Base-by-base conservation (phyloP, 2,888 invertebrate species). In the Fissipunctia ypsillon region DNA sequence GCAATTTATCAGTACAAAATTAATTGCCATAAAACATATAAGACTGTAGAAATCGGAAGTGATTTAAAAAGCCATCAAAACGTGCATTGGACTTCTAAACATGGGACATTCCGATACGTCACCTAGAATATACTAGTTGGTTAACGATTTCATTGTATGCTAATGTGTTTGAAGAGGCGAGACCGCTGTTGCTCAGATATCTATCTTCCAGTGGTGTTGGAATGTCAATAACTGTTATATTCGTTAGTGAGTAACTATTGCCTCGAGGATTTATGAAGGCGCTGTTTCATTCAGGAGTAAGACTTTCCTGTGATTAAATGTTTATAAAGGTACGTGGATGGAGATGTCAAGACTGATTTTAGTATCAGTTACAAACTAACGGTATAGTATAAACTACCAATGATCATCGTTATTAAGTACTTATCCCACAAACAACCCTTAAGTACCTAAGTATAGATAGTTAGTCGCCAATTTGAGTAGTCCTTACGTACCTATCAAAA, bases 91-190 rank as follows among this genome's bases (percentile, higher is more conserved):
- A 84, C 73, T 72, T 70, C 38, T 66, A 74, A 80, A 68, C 61
- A 65, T 52, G 56, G 38, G 22, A 52, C 78, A 74, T 81, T 74
- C 78, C 82, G 45, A 78, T 80, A 80, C 76, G 81, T 84, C 81
- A 85, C 59, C 54, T 76, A 78, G 67, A 74, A 84, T 70, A 80
- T 74, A 82, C 67, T 43, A 50, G 76, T 71, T 75, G 78, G 68
- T 74, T 85, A 82, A 85, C 79, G 78, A 83, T 79, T 77, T 82
- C 87, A 89, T 89, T 90, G 89, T 90, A 89, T 89, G 89, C 74
- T 87, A 89, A 89, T 89, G 68, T 61, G 65, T 76, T 79, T 74
- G 73, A 57, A 77, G 70, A 82, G 72, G 65, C 70, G 69, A 73
- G 76, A 78, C 72, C 78, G 60, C 35, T 67, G 71, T 59, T 63